Percentiles rank a stretch among this genome's conserved stretches.
phyloP scores from a whole-genome alignment of 1,140 invertebrate genomes.

The Ostrea denselamellosa region DNA sequence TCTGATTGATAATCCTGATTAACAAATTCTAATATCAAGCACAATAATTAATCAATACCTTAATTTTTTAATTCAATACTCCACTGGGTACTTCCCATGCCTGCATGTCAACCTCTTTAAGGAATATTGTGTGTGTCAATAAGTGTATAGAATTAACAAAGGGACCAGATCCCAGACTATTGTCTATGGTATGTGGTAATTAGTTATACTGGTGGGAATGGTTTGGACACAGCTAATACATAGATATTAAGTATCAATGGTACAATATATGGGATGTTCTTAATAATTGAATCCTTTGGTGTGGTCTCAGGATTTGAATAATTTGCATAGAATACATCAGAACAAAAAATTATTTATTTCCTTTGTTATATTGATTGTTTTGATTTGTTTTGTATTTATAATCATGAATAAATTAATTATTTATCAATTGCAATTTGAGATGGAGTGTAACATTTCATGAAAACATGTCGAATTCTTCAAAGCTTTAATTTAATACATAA shows the following conservation, averaged over 20 bases:
- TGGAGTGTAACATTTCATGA: neutral
- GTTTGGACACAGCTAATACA: neutral
- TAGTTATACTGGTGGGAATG: conserved; percentile 13
- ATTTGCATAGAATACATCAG: neutral
- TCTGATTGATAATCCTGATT: conserved; percentile 1
- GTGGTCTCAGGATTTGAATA: neutral
- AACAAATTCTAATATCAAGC: conserved; percentile 31
- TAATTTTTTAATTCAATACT: conserved; percentile 28
- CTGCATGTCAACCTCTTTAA: neutral
- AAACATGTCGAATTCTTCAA: neutral
- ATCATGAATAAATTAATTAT: neutral
- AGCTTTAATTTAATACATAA: neutral
- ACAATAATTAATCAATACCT: conserved; percentile 26
- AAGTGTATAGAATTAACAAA: neutral
- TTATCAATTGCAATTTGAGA: neutral
- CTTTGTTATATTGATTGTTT: neutral
- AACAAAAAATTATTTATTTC: neutral
- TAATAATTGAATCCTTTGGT: conserved; percentile 1
- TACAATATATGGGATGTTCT: neutral
- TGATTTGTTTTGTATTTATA: neutral
- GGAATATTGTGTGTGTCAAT: neutral
- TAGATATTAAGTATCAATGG: neutral
- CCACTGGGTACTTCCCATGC: conserved; percentile 4
- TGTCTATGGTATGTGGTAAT: conserved; percentile 5
- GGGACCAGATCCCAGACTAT: neutral